Conservation (phyloP, 2,113 vertebrate species). For the Eubucco bourcierii region DNA sequence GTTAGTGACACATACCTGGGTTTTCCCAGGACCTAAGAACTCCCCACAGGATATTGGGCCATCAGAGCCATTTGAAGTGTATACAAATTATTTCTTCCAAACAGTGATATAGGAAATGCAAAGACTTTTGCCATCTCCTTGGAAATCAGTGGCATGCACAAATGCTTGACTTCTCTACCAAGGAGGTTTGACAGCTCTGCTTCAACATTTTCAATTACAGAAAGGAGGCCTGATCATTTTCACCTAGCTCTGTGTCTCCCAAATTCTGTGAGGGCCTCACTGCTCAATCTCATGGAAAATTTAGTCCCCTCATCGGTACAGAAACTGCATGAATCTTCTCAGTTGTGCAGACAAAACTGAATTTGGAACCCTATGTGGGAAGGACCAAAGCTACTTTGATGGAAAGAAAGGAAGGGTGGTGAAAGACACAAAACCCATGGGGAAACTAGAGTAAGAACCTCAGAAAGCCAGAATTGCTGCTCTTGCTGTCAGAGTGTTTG, state of each 20-base stretch:
- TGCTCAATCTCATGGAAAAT: not conserved
- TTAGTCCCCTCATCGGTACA: not conserved
- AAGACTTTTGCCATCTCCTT: not conserved
- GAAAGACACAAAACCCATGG: not conserved
- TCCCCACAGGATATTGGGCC: not conserved
- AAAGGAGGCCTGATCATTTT: not conserved
- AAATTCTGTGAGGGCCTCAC: not conserved
- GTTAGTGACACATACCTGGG: not conserved
- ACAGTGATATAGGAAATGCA: not conserved
- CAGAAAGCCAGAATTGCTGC: not conserved
- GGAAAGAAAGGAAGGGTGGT: not conserved
- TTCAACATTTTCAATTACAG: not conserved
- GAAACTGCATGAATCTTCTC: not conserved
- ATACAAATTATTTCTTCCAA: not conserved
- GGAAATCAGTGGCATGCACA: not conserved
- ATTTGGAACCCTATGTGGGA: not conserved
- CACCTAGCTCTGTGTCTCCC: not conserved
- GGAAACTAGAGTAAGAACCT: not conserved
- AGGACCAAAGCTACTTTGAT: not conserved
- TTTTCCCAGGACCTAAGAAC: not conserved
- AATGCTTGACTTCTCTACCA: not conserved
- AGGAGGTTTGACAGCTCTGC: fast-evolving
- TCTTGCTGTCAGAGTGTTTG: not conserved
- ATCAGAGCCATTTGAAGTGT: not conserved
- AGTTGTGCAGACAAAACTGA: not conserved